phyloP scores from a whole-genome alignment of 2,113 vertebrate genomes.

The Boulengeromyrus knoepffleri region DNA sequence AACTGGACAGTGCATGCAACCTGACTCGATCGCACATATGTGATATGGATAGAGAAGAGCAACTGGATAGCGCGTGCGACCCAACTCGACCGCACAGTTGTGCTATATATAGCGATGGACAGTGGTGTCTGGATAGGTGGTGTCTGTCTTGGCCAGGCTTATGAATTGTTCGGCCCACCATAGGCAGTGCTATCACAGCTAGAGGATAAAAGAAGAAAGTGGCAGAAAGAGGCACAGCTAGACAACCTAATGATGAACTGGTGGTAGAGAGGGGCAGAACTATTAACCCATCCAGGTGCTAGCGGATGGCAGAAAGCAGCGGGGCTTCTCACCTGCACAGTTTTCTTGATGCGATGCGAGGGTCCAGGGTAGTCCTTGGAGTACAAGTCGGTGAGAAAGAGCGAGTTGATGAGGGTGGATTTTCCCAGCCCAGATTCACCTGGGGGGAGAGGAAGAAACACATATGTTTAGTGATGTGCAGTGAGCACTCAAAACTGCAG shows the following conservation, averaged over 20 bases:
- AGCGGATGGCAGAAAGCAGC: background rate
- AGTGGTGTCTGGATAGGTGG: background rate
- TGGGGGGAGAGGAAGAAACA: conserved; percentile 30
- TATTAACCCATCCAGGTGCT: background rate
- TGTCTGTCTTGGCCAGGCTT: background rate
- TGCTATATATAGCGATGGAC: background rate
- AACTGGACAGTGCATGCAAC: too few species aligned
- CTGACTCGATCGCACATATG: background rate
- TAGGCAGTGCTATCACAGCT: background rate
- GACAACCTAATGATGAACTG: background rate
- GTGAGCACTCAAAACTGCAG: background rate
- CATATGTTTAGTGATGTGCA: background rate
- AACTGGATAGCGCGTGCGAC: background rate
- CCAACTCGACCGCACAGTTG: background rate
- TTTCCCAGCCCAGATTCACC: conserved; percentile 71
- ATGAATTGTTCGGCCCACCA: background rate
- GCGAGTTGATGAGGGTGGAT: conserved; percentile 69
- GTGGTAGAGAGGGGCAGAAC: background rate
- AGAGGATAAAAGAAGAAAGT: background rate
- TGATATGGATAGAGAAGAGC: too few species aligned
- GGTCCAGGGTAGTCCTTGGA: conserved; percentile 71
- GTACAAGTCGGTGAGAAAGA: conserved; percentile 69
- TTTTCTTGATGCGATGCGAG: conserved; percentile 70
- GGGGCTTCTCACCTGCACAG: conserved; percentile 57
- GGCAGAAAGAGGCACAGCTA: background rate